Percentiles rank a stretch among this genome's conserved stretches.
phyloP scores from a whole-genome alignment of 2,888 invertebrate genomes.

The Drosophila mimetica region DNA sequence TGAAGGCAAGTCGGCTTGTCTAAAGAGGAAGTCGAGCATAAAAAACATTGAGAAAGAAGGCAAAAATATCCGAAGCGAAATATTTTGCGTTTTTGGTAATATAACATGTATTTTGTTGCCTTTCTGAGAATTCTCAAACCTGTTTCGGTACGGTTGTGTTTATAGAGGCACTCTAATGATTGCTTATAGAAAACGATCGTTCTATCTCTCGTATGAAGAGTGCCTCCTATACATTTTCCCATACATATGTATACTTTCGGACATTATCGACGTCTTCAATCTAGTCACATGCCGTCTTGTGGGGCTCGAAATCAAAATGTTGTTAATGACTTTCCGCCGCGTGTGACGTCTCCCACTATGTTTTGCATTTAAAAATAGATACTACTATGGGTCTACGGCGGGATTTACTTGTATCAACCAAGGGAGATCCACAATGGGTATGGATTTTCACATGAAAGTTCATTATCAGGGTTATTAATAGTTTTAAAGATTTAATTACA shows the following conservation, averaged over 20 bases:
- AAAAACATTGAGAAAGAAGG: slow-evolving; percentile 46
- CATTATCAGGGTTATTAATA: too few relatives aligned
- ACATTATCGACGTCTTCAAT: slow-evolving; percentile 27
- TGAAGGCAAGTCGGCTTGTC: slow-evolving; percentile 21
- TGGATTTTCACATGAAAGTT: too few relatives aligned
- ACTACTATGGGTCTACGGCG: slow-evolving; percentile 5
- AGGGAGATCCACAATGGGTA: slow-evolving; percentile 3
- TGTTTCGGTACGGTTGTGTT: slow-evolving; percentile 23
- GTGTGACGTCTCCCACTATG: slow-evolving; percentile 32
- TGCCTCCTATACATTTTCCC: slow-evolving; percentile 2
- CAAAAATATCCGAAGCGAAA: slow-evolving; percentile 15
- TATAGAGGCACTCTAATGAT: slow-evolving; percentile 12
- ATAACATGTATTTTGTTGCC: slow-evolving; percentile 18
- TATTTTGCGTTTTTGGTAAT: slow-evolving; percentile 32
- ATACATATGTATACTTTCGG: slow-evolving; percentile 13
- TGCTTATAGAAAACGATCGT: slow-evolving; percentile 16
- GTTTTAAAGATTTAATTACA: too few relatives aligned
- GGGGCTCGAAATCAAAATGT: slow-evolving; percentile 18
- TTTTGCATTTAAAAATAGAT: slow-evolving; percentile 29
- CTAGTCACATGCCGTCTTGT: slow-evolving; percentile 32
- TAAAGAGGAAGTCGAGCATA: slow-evolving; percentile 63
- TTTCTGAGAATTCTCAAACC: slow-evolving; percentile 17
- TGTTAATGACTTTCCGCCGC: slow-evolving; percentile 39
- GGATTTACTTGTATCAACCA: slow-evolving; percentile 3
- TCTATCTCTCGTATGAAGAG: slow-evolving; percentile 1